Evolutionary conservation across 2,888 invertebrate genomes (phyloP).

Genomic region (Melipona beecheii): DNA sequence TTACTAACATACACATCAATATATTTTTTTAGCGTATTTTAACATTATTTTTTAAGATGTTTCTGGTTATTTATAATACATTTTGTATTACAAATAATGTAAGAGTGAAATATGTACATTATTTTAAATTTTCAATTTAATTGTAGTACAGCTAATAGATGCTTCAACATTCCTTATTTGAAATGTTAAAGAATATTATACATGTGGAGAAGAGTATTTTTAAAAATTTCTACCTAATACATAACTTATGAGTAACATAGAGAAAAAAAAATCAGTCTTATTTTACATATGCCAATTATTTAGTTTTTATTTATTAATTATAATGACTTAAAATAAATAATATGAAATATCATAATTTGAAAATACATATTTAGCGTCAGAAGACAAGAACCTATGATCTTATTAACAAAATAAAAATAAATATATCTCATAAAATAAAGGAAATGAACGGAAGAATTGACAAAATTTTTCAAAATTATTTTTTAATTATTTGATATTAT

Average conservation of each 20-base stretch:
- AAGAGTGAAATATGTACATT: constrained; percentile 54
- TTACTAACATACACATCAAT: constrained; percentile 21
- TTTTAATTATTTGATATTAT: not conserved
- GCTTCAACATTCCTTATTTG: not conserved
- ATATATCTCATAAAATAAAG: not conserved
- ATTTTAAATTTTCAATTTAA: constrained; percentile 31
- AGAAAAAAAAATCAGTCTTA: constrained; percentile 78
- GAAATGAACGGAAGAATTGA: not conserved
- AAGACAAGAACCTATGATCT: not conserved
- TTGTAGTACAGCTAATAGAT: constrained; percentile 26
- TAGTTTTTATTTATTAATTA: constrained; percentile 40
- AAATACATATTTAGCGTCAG: not conserved
- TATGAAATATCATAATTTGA: constrained; percentile 9
- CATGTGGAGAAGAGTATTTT: constrained; percentile 37
- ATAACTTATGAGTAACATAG: constrained; percentile 64
- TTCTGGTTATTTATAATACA: constrained; percentile 21
- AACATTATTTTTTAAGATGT: constrained; percentile 35
- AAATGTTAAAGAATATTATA: constrained; percentile 37
- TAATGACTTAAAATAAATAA: constrained; percentile 40
- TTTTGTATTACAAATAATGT: constrained; percentile 43
- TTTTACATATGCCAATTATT: constrained; percentile 65
- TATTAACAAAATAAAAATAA: not conserved
- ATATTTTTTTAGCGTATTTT: constrained; percentile 13
- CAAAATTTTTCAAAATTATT: not conserved
- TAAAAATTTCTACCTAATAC: constrained; percentile 49